Evolutionary conservation across 2,113 vertebrate genomes (phyloP).

Genomic region (Saccopteryx leptura): DNA sequence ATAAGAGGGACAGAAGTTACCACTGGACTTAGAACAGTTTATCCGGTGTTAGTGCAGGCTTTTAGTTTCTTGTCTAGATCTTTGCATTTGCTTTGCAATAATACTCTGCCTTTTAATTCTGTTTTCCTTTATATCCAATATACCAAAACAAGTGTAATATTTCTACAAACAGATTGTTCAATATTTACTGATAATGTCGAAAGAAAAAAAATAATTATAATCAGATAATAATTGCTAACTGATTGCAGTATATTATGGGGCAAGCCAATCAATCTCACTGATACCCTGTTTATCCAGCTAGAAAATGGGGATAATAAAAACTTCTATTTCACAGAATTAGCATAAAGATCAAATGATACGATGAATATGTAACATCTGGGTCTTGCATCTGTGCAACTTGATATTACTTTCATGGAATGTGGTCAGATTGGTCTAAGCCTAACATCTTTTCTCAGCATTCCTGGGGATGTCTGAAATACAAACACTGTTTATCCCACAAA

Average conservation of each 20-base stretch:
- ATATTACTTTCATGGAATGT: neutral
- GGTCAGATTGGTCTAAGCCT: neutral
- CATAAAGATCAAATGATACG: conserved; percentile 13
- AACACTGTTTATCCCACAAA: neutral
- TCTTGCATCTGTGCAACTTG: neutral
- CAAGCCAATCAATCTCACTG: neutral
- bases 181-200: neutral
- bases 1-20: neutral
- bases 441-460: neutral
- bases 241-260: neutral
- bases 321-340: neutral
- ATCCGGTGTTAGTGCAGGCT: neutral
- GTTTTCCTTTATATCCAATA: neutral
- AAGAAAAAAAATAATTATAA: conserved; percentile 35
- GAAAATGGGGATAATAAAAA: conserved; percentile 15
- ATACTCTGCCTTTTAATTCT: neutral
- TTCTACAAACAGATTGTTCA: neutral
- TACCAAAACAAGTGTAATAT: neutral
- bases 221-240: neutral
- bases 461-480: conserved; percentile 11
- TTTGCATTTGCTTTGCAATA: neutral
- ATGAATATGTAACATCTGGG: neutral
- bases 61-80: neutral
- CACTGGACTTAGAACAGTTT: neutral
- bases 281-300: neutral